Percentiles rank a stretch among this genome's conserved stretches.
Conservation (phyloP, 2,888 invertebrate species). For the Pollenia labialis region DNA sequence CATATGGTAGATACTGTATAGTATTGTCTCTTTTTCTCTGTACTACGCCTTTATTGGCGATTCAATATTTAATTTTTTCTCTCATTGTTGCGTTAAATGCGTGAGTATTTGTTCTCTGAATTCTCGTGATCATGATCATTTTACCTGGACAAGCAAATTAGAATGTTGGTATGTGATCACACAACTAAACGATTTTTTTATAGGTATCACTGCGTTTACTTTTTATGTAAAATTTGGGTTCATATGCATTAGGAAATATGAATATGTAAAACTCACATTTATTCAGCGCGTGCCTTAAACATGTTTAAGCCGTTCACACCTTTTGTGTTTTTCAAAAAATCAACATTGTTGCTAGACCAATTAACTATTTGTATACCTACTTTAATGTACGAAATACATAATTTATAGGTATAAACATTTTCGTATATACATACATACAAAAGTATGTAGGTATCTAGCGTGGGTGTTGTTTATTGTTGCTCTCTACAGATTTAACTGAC, state of each 20-base stretch:
- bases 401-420: conserved; percentile 54
- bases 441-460: background rate
- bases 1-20: background rate
- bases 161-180: background rate
- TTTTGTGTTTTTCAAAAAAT: background rate
- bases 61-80: conserved; percentile 38
- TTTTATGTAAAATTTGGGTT: too few species aligned
- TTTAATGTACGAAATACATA: conserved; percentile 46
- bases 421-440: conserved; percentile 71
- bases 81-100: conserved; percentile 78
- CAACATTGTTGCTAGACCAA: conserved; percentile 15
- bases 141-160: conserved; percentile 10
- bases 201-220: too few species aligned
- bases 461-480: background rate
- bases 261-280: too few species aligned
- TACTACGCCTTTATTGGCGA: conserved; percentile 67
- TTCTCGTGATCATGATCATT: conserved; percentile 73
- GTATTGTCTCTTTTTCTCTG: conserved; percentile 50
- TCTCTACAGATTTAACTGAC: background rate
- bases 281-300: too few species aligned
- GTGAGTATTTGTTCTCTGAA: conserved; percentile 77
- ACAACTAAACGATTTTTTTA: too few species aligned
- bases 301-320: conserved; percentile 5
- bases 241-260: too few species aligned
- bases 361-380: background rate